These are phyloP conservation scores for Hydropsyche betteni DNA, from an alignment of 2,888 invertebrate species.

Conservation along the genomic window DNA sequence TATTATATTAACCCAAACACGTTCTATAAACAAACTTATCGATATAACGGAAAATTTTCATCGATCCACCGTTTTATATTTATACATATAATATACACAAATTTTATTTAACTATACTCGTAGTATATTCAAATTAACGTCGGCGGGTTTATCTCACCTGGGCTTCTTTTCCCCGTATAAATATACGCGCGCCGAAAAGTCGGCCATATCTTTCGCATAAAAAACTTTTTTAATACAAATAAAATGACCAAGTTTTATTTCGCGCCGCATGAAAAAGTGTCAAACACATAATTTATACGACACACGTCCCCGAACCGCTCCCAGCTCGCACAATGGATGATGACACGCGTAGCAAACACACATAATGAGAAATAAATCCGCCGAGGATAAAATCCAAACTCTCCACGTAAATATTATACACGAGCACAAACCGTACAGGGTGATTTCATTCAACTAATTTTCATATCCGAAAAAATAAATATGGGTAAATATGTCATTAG, in stretches of 20 bases:
- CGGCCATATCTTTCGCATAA: slow-evolving; percentile 8
- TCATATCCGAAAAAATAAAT: too few relatives aligned
- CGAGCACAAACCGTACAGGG: too few relatives aligned
- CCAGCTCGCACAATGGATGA: slow-evolving; percentile 16
- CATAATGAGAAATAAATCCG: slow-evolving; percentile 25
- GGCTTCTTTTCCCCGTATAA: slow-evolving; percentile 1
- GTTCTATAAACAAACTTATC: too few relatives aligned
- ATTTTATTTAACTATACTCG: too few relatives aligned
- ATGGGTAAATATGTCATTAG: too few relatives aligned
- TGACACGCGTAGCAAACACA: not conserved
- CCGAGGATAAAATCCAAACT: not conserved
- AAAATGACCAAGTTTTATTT: slow-evolving; percentile 27
- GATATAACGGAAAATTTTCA: too few relatives aligned
- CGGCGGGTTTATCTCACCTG: slow-evolving; percentile 19
- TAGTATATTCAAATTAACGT: too few relatives aligned
- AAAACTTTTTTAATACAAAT: slow-evolving; percentile 31
- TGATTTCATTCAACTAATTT: too few relatives aligned
- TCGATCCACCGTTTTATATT: too few relatives aligned
- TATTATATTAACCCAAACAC: too few relatives aligned
- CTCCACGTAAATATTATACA: too few relatives aligned
- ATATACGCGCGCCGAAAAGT: slow-evolving; percentile 5
- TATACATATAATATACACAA: too few relatives aligned
- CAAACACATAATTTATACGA: slow-evolving; percentile 30
- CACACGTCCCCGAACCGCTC: slow-evolving; percentile 14
- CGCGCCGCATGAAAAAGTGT: slow-evolving; percentile 21